These are phyloP conservation scores for Tenodera sinensis DNA, from an alignment of 2,888 invertebrate species.

Conservation along the genomic window DNA sequence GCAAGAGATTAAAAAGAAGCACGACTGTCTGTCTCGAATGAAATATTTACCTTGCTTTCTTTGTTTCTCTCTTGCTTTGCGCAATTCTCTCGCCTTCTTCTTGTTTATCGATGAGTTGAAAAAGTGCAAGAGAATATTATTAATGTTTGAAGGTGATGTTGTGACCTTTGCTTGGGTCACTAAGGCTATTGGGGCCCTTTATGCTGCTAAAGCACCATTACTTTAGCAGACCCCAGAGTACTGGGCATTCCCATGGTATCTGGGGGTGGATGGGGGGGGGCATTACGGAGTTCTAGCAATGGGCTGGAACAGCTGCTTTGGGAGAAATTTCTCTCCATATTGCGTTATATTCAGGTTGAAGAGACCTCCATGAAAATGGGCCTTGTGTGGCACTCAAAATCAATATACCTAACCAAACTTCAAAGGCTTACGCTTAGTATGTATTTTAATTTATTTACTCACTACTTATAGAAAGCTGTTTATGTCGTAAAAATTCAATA, in stretches of 20 bases:
- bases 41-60: background rate
- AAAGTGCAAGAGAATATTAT: background rate
- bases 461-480: too few species aligned
- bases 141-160: background rate
- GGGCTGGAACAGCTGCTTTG: background rate
- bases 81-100: background rate
- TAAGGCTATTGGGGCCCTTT: background rate
- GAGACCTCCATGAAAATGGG: background rate
- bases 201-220: background rate
- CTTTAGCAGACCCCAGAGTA: background rate
- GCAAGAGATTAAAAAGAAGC: background rate
- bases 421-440: too few species aligned
- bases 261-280: background rate
- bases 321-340: background rate
- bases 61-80: background rate
- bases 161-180: background rate
- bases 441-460: too few species aligned
- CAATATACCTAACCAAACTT: too few species aligned
- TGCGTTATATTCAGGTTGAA: background rate
- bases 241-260: background rate
- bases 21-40: background rate
- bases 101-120: background rate
- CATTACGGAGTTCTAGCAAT: background rate
- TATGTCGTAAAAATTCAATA: too few species aligned
- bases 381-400: too few species aligned